Conservation (phyloP, 2,113 vertebrate species). For the Phalacrocorax aristotelis region DNA sequence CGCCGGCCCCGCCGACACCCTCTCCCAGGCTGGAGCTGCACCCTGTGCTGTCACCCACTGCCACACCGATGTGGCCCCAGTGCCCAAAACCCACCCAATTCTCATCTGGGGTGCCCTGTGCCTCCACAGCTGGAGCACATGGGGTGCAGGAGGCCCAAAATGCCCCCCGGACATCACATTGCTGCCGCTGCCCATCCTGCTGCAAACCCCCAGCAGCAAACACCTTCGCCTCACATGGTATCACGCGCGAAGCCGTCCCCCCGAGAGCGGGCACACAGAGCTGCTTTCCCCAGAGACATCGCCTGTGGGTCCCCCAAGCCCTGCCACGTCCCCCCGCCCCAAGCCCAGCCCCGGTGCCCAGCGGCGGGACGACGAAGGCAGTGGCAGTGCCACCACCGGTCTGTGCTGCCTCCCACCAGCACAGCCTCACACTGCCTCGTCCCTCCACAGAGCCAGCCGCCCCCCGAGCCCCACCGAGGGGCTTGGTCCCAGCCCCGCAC, state of each 20-base stretch:
- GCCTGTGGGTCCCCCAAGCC: background rate
- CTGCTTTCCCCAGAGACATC: background rate
- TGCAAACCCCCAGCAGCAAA: background rate
- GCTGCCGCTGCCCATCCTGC: background rate
- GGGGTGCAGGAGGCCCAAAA: rapidly evolving
- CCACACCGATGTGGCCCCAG: rapidly evolving
- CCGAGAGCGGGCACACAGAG: rapidly evolving
- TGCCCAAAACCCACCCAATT: background rate
- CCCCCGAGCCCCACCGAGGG: rapidly evolving
- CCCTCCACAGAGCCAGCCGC: rapidly evolving
- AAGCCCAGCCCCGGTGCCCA: rapidly evolving
- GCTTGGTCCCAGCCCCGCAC: rapidly evolving
- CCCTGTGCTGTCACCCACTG: rapidly evolving
- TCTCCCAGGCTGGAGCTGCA: background rate
- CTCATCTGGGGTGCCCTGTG: background rate
- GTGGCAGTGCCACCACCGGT: conserved; percentile 5
- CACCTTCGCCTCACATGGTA: rapidly evolving
- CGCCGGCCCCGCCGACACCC: background rate
- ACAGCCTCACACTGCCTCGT: background rate
- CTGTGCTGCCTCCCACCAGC: background rate
- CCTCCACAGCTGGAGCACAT: rapidly evolving
- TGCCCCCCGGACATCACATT: rapidly evolving
- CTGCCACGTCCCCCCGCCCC: background rate
- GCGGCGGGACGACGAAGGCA: background rate
- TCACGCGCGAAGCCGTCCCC: rapidly evolving